Conservation (phyloP, 2,797 vertebrate genomes). For the Furcifer pardalis region DNA sequence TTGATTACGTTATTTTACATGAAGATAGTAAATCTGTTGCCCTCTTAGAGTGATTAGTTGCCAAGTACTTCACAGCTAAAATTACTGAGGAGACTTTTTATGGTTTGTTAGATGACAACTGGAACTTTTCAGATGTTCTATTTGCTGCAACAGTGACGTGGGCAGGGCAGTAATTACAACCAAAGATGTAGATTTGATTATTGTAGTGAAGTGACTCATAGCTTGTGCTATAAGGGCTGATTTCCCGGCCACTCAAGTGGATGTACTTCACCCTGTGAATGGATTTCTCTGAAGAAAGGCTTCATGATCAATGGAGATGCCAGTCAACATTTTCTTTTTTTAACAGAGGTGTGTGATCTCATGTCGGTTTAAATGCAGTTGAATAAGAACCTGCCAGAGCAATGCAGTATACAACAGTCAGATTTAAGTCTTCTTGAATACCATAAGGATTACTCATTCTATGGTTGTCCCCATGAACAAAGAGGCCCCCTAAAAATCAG, state of each 20-base stretch:
- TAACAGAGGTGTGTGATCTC: neutral
- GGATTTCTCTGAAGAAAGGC: constrained; percentile 39
- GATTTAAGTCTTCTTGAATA: neutral
- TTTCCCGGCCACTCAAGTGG: constrained; percentile 30
- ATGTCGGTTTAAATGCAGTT: neutral
- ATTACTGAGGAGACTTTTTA: constrained; percentile 30
- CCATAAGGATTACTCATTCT: neutral
- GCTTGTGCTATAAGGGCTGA: constrained; percentile 8
- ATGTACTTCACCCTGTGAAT: constrained; percentile 35
- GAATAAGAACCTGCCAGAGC: neutral
- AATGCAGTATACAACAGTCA: neutral
- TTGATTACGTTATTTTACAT: constrained; percentile 4
- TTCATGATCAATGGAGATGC: constrained; percentile 55
- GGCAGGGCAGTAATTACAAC: constrained; percentile 21
- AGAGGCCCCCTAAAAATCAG: neutral
- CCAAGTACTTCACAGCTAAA: constrained; percentile 16
- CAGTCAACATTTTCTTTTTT: constrained; percentile 50
- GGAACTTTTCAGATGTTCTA: constrained; percentile 16
- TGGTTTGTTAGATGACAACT: neutral
- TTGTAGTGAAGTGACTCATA: constrained; percentile 44
- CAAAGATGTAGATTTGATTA: constrained; percentile 41
- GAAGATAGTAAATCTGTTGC: constrained; percentile 19
- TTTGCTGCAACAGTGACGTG: constrained; percentile 1
- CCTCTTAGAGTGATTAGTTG: neutral
- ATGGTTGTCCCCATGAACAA: no score